Evolutionary conservation across 2,888 invertebrate species (phyloP).

Genomic region (Tolmerus cingulatus): DNA sequence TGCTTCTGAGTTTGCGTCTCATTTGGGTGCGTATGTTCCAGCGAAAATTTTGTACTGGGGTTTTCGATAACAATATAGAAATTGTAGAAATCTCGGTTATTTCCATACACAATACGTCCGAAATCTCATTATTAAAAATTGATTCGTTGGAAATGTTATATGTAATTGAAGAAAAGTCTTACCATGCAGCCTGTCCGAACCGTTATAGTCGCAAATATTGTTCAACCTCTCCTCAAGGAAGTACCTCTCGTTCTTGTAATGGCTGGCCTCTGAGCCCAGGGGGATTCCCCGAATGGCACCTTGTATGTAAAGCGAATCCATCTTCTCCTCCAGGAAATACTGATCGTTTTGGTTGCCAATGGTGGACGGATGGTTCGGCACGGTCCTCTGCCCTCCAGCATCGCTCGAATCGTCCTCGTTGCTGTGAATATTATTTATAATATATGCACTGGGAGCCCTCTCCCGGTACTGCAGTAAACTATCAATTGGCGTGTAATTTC

Average conservation of each 20-base stretch:
- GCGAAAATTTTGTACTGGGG: too few species aligned
- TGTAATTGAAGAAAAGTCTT: not conserved
- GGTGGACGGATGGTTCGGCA: slow-evolving; percentile 49
- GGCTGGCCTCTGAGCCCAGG: slow-evolving; percentile 60
- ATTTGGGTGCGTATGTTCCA: too few species aligned
- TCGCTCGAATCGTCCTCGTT: slow-evolving; percentile 55
- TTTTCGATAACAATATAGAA: too few species aligned
- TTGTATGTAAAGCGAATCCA: slow-evolving; percentile 62
- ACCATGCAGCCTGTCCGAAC: slow-evolving; percentile 44
- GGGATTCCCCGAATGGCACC: slow-evolving; percentile 60
- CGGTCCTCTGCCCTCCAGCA: slow-evolving; percentile 25
- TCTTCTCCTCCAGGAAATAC: slow-evolving; percentile 62
- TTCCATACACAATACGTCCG: too few species aligned
- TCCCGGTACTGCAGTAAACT: slow-evolving; percentile 57
- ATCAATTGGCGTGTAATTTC: slow-evolving; percentile 60
- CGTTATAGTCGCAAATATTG: slow-evolving; percentile 55
- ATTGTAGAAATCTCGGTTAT: too few species aligned
- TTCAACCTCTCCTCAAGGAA: slow-evolving; percentile 59
- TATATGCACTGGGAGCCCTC: slow-evolving; percentile 53
- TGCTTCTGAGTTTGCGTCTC: too few species aligned
- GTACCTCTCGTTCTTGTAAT: slow-evolving; percentile 62
- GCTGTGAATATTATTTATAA: slow-evolving; percentile 48
- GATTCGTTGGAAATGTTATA: not conserved
- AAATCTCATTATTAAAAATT: not conserved
- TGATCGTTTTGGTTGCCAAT: slow-evolving; percentile 53